These are phyloP conservation scores for Ochropleura leucogaster DNA, from an alignment of 2,888 invertebrate species.

Conservation along the genomic window DNA sequence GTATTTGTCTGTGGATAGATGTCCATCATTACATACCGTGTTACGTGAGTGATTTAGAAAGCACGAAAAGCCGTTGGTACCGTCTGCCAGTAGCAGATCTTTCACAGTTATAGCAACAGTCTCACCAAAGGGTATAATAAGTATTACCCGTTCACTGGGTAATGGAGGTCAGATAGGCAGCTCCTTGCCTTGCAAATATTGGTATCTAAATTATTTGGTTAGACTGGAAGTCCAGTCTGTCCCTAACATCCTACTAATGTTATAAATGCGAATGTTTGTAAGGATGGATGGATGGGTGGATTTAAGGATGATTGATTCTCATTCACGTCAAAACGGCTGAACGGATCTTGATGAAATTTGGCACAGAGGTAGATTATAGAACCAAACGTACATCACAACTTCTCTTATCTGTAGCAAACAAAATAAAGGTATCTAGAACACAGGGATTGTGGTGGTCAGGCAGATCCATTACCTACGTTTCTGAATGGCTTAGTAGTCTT, in stretches of 20 bases:
- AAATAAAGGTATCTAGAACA: not conserved
- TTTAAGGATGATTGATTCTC: too few species aligned
- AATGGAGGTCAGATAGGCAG: not conserved
- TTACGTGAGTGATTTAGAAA: not conserved
- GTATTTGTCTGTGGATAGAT: not conserved
- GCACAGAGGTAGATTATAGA: too few species aligned
- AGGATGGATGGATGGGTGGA: too few species aligned
- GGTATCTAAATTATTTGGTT: not conserved
- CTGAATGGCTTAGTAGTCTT: constrained; percentile 12
- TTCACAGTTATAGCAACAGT: not conserved
- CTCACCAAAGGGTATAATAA: not conserved
- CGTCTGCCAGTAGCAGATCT: not conserved
- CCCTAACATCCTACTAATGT: not conserved
- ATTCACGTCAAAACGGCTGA: too few species aligned
- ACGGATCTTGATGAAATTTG: too few species aligned
- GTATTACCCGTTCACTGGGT: not conserved
- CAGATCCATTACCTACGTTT: not conserved
- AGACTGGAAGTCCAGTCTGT: not conserved
- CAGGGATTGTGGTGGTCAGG: not conserved
- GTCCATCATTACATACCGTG: not conserved
- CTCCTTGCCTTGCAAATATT: not conserved
- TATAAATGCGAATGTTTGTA: too few species aligned
- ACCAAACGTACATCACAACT: not conserved
- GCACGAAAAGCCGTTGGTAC: not conserved
- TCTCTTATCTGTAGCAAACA: not conserved